A percentile compares a stretch with the other conserved stretches of the same genome.
Evolutionary conservation across 2,113 vertebrate species (phyloP).

Genomic region (Phrynosoma platyrhinos): DNA sequence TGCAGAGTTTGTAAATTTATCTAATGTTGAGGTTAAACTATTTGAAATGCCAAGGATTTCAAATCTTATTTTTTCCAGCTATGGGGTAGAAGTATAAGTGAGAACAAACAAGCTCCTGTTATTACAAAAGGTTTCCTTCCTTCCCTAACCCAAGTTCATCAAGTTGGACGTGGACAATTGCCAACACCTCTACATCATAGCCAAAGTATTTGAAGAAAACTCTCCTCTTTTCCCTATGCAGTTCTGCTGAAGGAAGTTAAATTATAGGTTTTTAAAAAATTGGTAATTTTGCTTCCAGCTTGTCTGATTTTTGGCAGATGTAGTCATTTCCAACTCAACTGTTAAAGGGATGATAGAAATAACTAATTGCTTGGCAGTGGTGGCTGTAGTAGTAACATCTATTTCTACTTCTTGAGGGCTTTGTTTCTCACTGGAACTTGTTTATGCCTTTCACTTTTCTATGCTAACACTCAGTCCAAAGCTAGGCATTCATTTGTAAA

Average conservation of each 20-base stretch:
- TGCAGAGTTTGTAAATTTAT: neutral
- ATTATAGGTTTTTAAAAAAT: constrained; percentile 83
- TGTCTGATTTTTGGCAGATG: constrained; percentile 84
- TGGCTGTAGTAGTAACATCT: neutral
- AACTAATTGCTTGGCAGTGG: neutral
- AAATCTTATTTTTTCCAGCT: neutral
- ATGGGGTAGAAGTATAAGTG: neutral
- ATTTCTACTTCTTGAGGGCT: neutral
- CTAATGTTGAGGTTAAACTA: neutral
- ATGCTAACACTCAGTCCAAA: neutral
- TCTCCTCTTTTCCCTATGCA: neutral
- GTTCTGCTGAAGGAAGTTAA: neutral
- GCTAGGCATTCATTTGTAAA: neutral
- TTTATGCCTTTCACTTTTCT: neutral
- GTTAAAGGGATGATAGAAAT: constrained; percentile 5
- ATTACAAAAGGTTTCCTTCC: neutral
- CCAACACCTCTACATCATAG: neutral
- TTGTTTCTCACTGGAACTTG: neutral
- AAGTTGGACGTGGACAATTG: neutral
- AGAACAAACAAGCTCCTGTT: neutral
- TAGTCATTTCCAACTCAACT: constrained; percentile 84
- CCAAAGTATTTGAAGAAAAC: neutral
- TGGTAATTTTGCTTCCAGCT: constrained; percentile 84
- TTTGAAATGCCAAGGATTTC: neutral
- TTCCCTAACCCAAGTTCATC: neutral